Evolutionary conservation across 92 coral and sea anemone genomes (phyloP).

Genomic region (Scolanthus callimorphus): DNA sequence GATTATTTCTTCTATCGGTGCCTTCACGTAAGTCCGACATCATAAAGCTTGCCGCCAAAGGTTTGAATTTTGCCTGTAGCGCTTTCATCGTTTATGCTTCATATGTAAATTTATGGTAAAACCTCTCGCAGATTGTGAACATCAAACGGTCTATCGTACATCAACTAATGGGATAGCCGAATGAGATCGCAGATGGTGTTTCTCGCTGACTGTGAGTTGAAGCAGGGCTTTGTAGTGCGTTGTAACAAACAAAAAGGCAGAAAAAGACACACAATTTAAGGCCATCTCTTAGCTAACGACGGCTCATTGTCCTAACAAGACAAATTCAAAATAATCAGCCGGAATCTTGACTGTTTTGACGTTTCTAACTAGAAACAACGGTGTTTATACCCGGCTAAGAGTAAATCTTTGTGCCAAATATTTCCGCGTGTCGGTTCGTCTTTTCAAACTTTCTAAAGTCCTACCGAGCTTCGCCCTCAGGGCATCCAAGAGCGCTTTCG

Average conservation of each 20-base stretch:
- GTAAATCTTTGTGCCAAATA: slow-evolving; percentile 67
- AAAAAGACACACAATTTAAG: slow-evolving; percentile 19
- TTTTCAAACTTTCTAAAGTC: slow-evolving; percentile 12
- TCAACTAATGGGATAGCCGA: neutral
- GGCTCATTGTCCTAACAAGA: slow-evolving; percentile 47
- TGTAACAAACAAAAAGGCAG: slow-evolving; percentile 4
- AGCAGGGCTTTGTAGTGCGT: slow-evolving; percentile 1
- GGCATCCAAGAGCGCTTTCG: slow-evolving; percentile 54
- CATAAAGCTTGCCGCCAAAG: too few relatives aligned
- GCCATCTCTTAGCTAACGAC: slow-evolving; percentile 42
- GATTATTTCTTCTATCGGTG: too few relatives aligned
- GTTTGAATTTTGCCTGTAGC: too few relatives aligned
- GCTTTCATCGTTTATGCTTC: too few relatives aligned
- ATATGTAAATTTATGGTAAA: too few relatives aligned
- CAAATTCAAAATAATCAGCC: slow-evolving; percentile 77
- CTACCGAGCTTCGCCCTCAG: slow-evolving; percentile 28
- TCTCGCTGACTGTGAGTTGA: neutral
- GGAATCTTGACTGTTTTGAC: slow-evolving; percentile 82
- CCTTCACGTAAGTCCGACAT: too few relatives aligned
- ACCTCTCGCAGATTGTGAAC: too few relatives aligned
- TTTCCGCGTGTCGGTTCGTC: slow-evolving; percentile 43
- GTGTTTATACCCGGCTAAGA: slow-evolving; percentile 67
- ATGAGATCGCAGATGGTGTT: neutral
- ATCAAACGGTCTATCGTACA: neutral
- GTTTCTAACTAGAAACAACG: slow-evolving; percentile 74